A percentile compares a stretch with the other conserved stretches of the same genome.
These are phyloP conservation scores for Pimephales promelas DNA, from an alignment of 2,113 vertebrate species.

Conservation along the genomic window DNA sequence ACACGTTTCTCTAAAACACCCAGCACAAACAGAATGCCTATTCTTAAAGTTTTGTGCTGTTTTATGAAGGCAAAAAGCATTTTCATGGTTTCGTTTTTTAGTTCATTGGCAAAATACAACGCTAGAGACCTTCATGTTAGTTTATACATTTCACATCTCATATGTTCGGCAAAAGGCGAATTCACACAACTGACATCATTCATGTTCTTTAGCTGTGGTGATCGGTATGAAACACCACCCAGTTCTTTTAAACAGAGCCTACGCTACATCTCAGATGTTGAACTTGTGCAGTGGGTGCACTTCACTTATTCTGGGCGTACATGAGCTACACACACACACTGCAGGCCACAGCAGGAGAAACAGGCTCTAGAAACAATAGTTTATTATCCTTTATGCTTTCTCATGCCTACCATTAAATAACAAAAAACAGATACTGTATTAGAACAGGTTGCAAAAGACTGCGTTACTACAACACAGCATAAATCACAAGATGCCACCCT, in stretches of 20 bases:
- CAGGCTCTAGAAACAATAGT: slow-evolving; percentile 16
- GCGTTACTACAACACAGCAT: slow-evolving; percentile 4
- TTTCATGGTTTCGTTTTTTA: too few relatives aligned
- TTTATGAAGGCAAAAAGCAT: too few relatives aligned
- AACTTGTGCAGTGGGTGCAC: slow-evolving; percentile 27
- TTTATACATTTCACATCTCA: too few relatives aligned
- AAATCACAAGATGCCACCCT: neutral
- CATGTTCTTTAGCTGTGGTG: neutral
- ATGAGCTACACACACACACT: neutral
- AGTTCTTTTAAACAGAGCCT: neutral
- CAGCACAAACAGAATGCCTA: too few relatives aligned
- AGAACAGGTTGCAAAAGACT: neutral
- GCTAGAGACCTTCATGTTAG: too few relatives aligned
- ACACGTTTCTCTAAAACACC: too few relatives aligned
- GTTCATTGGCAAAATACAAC: too few relatives aligned
- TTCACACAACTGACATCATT: neutral
- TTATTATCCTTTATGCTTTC: slow-evolving; percentile 17
- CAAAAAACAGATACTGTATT: neutral
- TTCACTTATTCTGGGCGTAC: slow-evolving; percentile 2
- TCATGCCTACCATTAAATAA: neutral
- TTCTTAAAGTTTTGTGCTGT: too few relatives aligned
- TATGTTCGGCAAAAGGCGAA: too few relatives aligned
- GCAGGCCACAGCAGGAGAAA: slow-evolving; percentile 3
- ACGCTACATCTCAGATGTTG: neutral
- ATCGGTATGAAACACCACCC: neutral